phyloP scores from a whole-genome alignment of 1,140 invertebrate genomes.

The Hypsibius dujardini region DNA sequence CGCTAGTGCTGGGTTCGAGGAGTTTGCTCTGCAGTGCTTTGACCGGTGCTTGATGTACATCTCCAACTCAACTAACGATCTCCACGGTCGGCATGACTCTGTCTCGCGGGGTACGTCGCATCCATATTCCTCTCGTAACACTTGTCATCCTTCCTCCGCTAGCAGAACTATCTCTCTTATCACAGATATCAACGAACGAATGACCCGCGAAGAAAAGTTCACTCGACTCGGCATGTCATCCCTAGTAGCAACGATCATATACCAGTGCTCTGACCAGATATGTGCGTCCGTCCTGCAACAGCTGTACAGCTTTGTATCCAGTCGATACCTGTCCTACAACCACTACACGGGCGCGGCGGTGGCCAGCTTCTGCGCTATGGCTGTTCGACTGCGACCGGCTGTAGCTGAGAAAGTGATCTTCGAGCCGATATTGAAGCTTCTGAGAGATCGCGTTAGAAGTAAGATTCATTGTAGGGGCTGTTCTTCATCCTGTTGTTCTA shows the following conservation, averaged over 20 bases:
- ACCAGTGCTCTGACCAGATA: not conserved
- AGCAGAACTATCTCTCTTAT: too few species aligned
- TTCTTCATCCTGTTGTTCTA: too few species aligned
- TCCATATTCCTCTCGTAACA: too few species aligned
- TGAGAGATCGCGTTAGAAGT: not conserved
- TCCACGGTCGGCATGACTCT: constrained; percentile 10
- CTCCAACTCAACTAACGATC: not conserved
- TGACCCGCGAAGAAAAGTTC: constrained; percentile 5
- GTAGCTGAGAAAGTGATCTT: not conserved
- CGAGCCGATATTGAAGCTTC: not conserved
- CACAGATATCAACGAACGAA: constrained; percentile 9
- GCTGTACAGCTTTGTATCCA: not conserved
- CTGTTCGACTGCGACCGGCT: not conserved
- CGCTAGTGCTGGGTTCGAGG: constrained; percentile 66
- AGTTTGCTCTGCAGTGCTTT: constrained; percentile 67
- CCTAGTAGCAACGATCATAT: not conserved
- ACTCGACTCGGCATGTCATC: constrained; percentile 14
- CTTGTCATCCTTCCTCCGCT: too few species aligned
- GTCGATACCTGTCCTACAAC: not conserved
- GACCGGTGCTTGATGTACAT: constrained; percentile 38
- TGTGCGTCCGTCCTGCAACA: not conserved
- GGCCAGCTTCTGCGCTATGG: constrained; percentile 7
- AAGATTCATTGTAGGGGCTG: too few species aligned
- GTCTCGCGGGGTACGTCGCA: too few species aligned
- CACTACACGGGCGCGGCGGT: constrained; percentile 3